A percentile compares a stretch with the other conserved stretches of the same genome.
Conservation (phyloP, 2,888 invertebrate genomes). For the Drepana falcataria region DNA sequence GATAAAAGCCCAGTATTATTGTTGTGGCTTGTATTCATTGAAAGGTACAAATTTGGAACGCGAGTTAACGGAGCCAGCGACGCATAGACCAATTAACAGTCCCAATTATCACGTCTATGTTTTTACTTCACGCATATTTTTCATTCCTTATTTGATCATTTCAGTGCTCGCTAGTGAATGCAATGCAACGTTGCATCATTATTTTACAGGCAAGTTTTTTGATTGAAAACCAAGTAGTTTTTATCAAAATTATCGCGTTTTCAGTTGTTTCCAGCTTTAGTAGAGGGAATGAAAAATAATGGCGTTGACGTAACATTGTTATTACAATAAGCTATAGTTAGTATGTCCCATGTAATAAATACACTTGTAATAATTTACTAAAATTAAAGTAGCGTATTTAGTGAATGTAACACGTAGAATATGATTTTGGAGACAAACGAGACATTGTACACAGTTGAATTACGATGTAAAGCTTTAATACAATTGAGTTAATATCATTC, state of each 20-base stretch:
- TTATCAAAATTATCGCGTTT: conserved; percentile 19
- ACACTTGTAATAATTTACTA: no score
- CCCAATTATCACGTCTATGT: neutral
- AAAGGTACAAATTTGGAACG: no score
- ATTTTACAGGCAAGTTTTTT: conserved; percentile 44
- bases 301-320: conserved; percentile 15
- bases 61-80: neutral
- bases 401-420: no score
- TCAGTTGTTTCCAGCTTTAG: conserved; percentile 21
- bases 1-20: neutral
- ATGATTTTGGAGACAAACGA: no score
- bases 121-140: conserved; percentile 38
- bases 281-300: conserved; percentile 52
- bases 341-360: neutral
- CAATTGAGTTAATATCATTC: no score
- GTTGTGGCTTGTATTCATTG: no score
- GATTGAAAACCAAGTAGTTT: conserved; percentile 29
- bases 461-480: no score
- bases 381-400: no score
- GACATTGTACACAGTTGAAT: no score
- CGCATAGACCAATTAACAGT: neutral
- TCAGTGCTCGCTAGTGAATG: conserved; percentile 60
- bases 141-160: conserved; percentile 56
- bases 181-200: conserved; percentile 36
- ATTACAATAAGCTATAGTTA: conserved; percentile 5